Evolutionary conservation across 2,113 vertebrate species (phyloP), one percentile per base, ranked within the genome.

Genomic region (Pituophis catenifer): DNA sequence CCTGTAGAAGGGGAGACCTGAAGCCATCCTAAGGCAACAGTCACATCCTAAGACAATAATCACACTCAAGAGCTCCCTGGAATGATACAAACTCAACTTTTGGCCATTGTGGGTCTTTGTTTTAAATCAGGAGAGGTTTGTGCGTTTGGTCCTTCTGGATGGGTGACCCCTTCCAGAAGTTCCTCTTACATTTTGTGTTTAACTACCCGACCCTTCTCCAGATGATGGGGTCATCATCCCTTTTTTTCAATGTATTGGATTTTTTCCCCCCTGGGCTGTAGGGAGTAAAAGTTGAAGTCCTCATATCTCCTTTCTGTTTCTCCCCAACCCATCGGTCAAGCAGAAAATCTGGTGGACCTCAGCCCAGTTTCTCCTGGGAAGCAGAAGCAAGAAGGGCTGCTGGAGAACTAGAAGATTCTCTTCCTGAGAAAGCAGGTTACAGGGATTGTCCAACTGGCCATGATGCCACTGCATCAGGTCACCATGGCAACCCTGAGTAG

Each of bases 401-500:
- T 95, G 90, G 59, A 88, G 9, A 7, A 8, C 8, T 33, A 13
- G 57, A 13, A 48, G 91, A 85, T 3, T 33, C 91, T 89, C 50
- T 89, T 94, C 65, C 57, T 86, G 24, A 91, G 90, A 38, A 88
- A 94, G 85, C 70, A 2, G 0, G 0, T 90, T 75, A 38, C 86
- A 70, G 89, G 92, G 89, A 54, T 65, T 58, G 75, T 92, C 52
- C 53, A 89, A 0, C 19, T 93, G 94, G 54, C 23, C 21, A 50
- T 89, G 0, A 54, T 62, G 23, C 62, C 53, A 0, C 6, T 1
- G 38, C 90, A 0, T 81, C 0, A 0, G 21, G 93, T 93, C 95
- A 92, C 94, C 95, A 12, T 94, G 94, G 93, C 93, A 95, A 94
- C 94, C 54, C 52, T 19, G 92, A 89, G 53, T 55, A 92, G 89